Conservation (phyloP, 2,797 vertebrate species). For the Pteropus rufus region DNA sequence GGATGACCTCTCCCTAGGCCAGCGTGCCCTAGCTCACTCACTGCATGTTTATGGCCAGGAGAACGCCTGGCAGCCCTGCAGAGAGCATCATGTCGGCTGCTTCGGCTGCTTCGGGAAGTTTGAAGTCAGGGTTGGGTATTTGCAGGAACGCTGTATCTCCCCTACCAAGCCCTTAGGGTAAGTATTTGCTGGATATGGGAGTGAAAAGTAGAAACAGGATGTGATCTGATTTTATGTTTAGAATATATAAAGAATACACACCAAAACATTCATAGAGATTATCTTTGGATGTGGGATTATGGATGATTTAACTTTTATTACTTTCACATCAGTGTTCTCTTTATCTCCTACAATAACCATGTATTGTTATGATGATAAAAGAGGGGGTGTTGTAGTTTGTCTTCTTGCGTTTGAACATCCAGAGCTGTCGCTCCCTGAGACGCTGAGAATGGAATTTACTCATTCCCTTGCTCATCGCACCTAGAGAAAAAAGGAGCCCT, state of each 20-base stretch:
- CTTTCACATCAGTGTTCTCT: neutral
- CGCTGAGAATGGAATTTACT: neutral
- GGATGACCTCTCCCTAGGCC: neutral
- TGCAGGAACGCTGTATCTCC: neutral
- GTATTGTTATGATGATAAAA: neutral
- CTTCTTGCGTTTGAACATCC: neutral
- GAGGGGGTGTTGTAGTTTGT: neutral
- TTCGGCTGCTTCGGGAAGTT: neutral
- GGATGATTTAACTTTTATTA: neutral
- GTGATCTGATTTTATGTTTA: neutral
- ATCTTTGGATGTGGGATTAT: neutral
- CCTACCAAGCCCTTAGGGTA: neutral
- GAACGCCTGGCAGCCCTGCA: accelerated
- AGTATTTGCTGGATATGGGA: neutral
- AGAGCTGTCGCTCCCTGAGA: neutral
- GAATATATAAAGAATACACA: neutral
- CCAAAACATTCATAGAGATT: neutral
- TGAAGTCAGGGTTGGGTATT: neutral
- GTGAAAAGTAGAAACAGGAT: neutral
- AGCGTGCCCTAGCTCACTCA: neutral
- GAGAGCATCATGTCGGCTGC: neutral
- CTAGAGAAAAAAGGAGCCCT: neutral
- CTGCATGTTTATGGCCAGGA: neutral
- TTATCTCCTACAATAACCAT: neutral
- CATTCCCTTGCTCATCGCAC: neutral